Percentiles rank a stretch among this genome's conserved stretches.
phyloP scores from a whole-genome alignment of 1,140 invertebrate genomes.

The Trachymyrmex septentrionalis region DNA sequence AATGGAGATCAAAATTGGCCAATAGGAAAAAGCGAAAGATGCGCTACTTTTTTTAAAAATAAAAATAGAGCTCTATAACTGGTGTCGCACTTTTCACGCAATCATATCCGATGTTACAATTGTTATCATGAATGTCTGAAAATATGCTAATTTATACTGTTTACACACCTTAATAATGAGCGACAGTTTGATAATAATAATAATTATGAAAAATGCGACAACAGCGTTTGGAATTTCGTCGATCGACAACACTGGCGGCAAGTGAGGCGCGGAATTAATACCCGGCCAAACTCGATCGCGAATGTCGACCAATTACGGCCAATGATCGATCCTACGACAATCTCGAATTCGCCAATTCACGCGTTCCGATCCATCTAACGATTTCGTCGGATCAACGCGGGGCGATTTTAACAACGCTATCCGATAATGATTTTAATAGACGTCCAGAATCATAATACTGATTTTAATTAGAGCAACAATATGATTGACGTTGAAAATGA shows the following conservation, averaged over 20 bases:
- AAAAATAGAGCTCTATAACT: no score
- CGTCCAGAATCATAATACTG: background rate
- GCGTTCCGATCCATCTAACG: constrained; percentile 17
- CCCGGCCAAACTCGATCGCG: constrained; percentile 53
- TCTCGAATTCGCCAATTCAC: constrained; percentile 29
- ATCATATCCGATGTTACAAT: no score
- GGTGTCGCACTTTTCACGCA: no score
- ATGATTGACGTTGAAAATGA: constrained; percentile 26
- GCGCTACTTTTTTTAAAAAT: no score
- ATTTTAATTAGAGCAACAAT: background rate
- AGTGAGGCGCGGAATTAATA: constrained; percentile 52
- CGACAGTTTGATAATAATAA: no score
- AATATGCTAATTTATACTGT: no score
- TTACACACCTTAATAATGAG: no score
- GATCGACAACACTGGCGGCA: constrained; percentile 22
- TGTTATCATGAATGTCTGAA: no score
- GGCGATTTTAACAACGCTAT: constrained; percentile 55
- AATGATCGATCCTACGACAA: constrained; percentile 41
- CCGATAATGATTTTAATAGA: constrained; percentile 16
- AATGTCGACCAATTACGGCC: constrained; percentile 30
- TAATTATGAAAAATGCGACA: background rate
- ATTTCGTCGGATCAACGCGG: constrained; percentile 53
- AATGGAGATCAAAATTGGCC: no score
- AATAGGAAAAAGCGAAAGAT: no score
- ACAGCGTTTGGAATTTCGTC: constrained; percentile 22